Percentiles rank a stretch among this genome's conserved stretches.
phyloP scores from a whole-genome alignment of 1,140 invertebrate genomes.

The Drosophila repleta region DNA sequence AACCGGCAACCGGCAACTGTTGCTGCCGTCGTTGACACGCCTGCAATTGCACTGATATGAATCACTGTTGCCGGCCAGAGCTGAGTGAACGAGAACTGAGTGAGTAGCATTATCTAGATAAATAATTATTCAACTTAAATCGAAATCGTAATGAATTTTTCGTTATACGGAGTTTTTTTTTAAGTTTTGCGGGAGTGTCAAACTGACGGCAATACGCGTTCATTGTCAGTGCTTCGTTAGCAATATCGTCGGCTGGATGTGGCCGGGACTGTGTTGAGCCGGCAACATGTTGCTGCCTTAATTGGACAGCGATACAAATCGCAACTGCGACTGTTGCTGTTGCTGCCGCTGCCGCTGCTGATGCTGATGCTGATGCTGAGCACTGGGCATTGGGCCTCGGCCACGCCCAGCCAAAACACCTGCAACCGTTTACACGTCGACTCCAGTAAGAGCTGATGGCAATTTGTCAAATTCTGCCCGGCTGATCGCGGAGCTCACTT shows the following conservation, averaged over 20 bases:
- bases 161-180: conserved; percentile 21
- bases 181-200: conserved; percentile 70
- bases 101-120: conserved; percentile 79
- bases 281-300: conserved; percentile 76
- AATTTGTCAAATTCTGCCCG: conserved; percentile 71
- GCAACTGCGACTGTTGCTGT: conserved; percentile 12
- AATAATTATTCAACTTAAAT: conserved; percentile 83
- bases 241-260: conserved; percentile 53
- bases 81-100: conserved; percentile 23
- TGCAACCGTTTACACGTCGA: conserved; percentile 80
- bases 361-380: conserved; percentile 16
- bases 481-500: conserved; percentile 51
- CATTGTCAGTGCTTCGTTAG: conserved; percentile 81
- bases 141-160: conserved; percentile 83
- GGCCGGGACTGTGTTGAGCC: conserved; percentile 1
- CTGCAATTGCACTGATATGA: conserved; percentile 76
- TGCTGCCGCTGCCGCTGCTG: conserved; percentile 5
- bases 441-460: conserved; percentile 59
- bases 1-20: conserved; percentile 22
- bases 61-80: conserved; percentile 47
- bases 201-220: conserved; percentile 69
- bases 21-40: conserved; percentile 68
- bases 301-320: conserved; percentile 81
- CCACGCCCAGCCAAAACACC: conserved; percentile 75
- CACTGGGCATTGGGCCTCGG: conserved; percentile 21